Evolutionary conservation across 2,113 vertebrate species (phyloP).

Genomic region (Pyrgilauda ruficollis): DNA sequence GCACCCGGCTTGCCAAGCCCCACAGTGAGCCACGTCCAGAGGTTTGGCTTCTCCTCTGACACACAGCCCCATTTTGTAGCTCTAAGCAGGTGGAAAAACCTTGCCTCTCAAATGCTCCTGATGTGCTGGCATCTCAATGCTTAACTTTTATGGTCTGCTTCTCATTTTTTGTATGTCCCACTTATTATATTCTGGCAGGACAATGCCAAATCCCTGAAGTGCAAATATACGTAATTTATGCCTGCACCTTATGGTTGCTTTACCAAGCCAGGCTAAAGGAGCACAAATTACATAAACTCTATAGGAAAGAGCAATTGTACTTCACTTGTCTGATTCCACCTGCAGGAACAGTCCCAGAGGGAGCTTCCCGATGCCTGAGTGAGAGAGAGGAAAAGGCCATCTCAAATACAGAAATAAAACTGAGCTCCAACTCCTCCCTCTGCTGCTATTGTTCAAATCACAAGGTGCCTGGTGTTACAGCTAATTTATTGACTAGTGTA

Average conservation of each 20-base stretch:
- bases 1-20: background rate
- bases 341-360: background rate
- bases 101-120: background rate
- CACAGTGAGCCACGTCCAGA: background rate
- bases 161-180: background rate
- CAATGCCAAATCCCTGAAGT: background rate
- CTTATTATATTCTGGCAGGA: background rate
- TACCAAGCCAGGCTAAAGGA: background rate
- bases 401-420: background rate
- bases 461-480: background rate
- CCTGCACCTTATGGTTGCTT: background rate
- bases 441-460: background rate
- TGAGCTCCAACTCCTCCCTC: background rate
- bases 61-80: background rate
- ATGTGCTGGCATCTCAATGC: background rate
- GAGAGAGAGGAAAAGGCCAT: background rate
- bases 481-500: background rate
- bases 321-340: background rate
- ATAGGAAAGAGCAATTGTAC: background rate
- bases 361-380: rapidly evolving
- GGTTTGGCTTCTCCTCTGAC: constrained; percentile 22
- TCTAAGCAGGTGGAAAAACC: constrained; percentile 43
- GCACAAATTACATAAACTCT: background rate
- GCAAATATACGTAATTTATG: constrained; percentile 33
- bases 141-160: constrained; percentile 10